phyloP scores from a whole-genome alignment of 2,888 invertebrate species.

The Clunio marinus region DNA sequence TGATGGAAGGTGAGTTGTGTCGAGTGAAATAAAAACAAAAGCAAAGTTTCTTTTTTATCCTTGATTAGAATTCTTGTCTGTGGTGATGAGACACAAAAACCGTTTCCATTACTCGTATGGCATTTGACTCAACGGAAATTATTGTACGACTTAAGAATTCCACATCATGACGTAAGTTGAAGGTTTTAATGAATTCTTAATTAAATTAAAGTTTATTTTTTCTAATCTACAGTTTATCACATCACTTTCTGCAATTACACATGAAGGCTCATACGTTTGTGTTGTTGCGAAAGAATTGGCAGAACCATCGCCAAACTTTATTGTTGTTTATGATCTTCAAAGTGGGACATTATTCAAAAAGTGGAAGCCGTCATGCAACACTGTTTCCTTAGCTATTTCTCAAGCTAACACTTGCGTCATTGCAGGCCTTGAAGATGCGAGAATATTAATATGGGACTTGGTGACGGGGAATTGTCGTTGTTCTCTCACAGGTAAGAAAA shows the following conservation, averaged over 20 bases:
- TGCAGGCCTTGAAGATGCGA: constrained; percentile 75
- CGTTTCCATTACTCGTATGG: constrained; percentile 86
- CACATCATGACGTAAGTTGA: constrained; percentile 65
- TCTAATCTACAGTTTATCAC: constrained; percentile 69
- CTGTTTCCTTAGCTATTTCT: constrained; percentile 80
- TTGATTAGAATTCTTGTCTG: constrained; percentile 71
- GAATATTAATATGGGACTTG: constrained; percentile 81
- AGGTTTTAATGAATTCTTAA: too few relatives aligned
- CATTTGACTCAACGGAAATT: constrained; percentile 77
- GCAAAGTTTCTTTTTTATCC: neutral
- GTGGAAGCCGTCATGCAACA: constrained; percentile 82
- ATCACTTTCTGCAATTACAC: constrained; percentile 75
- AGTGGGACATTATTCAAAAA: constrained; percentile 88
- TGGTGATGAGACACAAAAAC: constrained; percentile 89
- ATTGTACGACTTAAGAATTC: constrained; percentile 80
- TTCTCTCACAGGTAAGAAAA: constrained; percentile 8
- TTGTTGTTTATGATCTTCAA: constrained; percentile 84
- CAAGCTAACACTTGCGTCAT: constrained; percentile 78
- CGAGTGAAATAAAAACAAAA: constrained; percentile 22
- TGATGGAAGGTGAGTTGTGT: constrained; percentile 65
- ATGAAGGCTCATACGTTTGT: constrained; percentile 74
- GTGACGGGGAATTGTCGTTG: constrained; percentile 60
- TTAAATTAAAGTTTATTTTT: too few relatives aligned
- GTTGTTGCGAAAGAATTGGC: constrained; percentile 66
- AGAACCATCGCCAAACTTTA: constrained; percentile 80